Base-by-base conservation (phyloP, 2,797 vertebrate species). In the Eulemur mongoz region DNA sequence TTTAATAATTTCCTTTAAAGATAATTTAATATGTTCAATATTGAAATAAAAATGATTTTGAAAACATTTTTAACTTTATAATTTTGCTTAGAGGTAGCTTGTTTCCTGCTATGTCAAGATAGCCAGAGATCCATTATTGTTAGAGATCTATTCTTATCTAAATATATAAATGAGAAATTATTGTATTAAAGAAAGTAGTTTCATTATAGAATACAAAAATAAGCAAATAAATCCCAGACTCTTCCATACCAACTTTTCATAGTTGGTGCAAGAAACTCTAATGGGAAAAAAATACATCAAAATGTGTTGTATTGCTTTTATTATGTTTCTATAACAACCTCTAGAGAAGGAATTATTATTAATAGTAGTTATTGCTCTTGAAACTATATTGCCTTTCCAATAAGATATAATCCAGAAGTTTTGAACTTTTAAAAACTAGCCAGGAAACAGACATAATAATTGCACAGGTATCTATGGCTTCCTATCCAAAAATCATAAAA, bases 341-440 rank as follows among this genome's bases (percentile, higher is more conserved):
- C 96, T 54, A 80, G 96, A 96, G 95, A 86, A 97, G 96, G 48
- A 76, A 96, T 97, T 96, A 93, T 96, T 96, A 94, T 96, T 97
- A 97, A 93, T 96, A 95, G 81, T 52, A 91, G 93, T 89, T 96
- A 97, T 95, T 98, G 81, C 65, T 96, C 72, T 93, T 94, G 90
- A 97, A 97, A 76, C n/a, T 48, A n/a, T 95, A 96, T 94, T 96
- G 67, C 70, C 69, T 98, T 98, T 96, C 88, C 85, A 97, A 97
- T 97, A 97, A 97, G 96, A 92, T 83, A 88, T 93, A 97, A 97
- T 96, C 93, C 65, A 59, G 23, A 96, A 91, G 70, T 91, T 52
- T 82, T 88, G 50, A 93, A 79, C 48, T 92, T 93, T 95, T 94
- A 67, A 94, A 96, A 96, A 92, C 22, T 89, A 97, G 25, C 25